phyloP scores from a whole-genome alignment of 2,113 vertebrate genomes.

The Sylvia atricapilla region DNA sequence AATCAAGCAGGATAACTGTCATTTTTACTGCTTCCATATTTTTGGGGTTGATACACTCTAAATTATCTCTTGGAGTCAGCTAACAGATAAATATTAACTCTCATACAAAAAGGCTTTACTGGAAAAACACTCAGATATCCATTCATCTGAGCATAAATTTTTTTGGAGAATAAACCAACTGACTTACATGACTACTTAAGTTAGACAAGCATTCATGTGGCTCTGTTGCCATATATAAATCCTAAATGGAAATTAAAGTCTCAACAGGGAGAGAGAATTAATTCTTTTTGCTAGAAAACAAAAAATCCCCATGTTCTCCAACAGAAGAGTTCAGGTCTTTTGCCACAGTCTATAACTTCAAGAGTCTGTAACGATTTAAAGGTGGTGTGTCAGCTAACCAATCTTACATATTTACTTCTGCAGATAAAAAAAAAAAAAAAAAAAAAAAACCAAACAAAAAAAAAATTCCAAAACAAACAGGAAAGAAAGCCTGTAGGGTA shows the following conservation, averaged over 20 bases:
- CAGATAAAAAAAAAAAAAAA: background rate
- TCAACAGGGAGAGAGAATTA: background rate
- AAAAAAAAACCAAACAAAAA: too few species aligned
- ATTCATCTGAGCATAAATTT: background rate
- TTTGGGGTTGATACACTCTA: background rate
- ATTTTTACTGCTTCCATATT: background rate
- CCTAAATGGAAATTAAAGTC: background rate
- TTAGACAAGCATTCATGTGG: background rate
- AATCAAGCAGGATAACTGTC: background rate
- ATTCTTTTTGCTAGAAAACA: background rate
- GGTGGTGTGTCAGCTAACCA: background rate
- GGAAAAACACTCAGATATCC: background rate
- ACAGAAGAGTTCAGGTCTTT: background rate
- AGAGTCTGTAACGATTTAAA: background rate
- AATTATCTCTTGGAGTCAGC: background rate
- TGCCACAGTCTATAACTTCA: background rate
- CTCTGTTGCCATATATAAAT: background rate
- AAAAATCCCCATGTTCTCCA: background rate
- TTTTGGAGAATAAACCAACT: fast-evolving
- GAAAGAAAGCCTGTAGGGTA: background rate
- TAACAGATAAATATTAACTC: background rate
- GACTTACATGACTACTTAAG: background rate
- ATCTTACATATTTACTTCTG: background rate
- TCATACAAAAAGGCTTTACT: background rate
- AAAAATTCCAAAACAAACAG: background rate